Base-by-base conservation (phyloP, 1,140 invertebrate genomes). In the Daktulosphaira vitifoliae region DNA sequence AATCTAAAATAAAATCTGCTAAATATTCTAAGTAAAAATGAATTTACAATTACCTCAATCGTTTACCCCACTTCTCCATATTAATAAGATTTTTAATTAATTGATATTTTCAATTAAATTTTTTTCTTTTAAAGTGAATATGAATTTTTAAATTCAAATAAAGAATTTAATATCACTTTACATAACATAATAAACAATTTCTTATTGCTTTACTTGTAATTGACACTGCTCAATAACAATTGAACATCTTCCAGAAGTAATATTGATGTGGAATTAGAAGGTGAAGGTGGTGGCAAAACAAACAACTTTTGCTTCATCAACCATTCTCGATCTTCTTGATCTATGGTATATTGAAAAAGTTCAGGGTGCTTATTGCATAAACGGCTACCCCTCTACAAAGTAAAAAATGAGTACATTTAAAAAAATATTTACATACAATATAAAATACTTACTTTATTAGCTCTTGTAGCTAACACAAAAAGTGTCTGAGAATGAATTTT, bases 261-360 rank as follows among this genome's bases (percentile, higher is more conserved):
- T 66, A 91, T 81, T 69, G 88, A 89, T 33, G 51, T 52, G 25
- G 53, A 52, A 42, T 50, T 49, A 26, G 87, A 85, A 75, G 86
- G 87, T 7, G 86, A 56, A 84, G 82, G 70, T 42, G 67, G 54
- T 42, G 68, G 66, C 20, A 68, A 59, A 9, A 87, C 84, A 73
- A 88, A 87, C 64, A 87, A 75, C 71, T 86, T 85, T 68, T 88
- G 82, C 67, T 82, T 84, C 51, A 83, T 81, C 23, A 91, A 78
- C 88, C 88, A 90, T 71, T 88, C 84, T 72, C 89, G 89, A 71
- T 91, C 88, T 69, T 88, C 85, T 66, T 82, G 82, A 72, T 91
- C 88, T 44, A 87, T 86, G 56, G 83, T 82, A 75, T 90, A 91
- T 71, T 85, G 81, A 51, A 86, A 82, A 15, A 90, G 69, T 26